A percentile compares a stretch with the other conserved stretches of the same genome.
Conservation (phyloP, 2,797 vertebrate species). For the Echeneis naucrates region DNA sequence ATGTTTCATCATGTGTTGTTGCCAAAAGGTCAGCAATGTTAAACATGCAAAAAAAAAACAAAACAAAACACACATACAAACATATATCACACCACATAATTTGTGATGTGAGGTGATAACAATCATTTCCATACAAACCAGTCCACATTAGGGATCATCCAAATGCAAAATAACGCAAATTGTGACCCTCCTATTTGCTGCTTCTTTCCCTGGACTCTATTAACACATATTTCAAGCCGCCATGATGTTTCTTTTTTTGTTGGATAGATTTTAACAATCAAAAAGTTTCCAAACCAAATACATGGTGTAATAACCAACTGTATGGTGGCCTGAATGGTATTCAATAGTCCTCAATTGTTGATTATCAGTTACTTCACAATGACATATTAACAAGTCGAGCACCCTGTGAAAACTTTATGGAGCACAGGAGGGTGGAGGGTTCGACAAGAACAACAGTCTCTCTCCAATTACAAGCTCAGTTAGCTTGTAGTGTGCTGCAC, state of each 20-base stretch:
- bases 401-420: conserved; percentile 10
- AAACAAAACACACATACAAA: too few species aligned
- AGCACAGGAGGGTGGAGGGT: conserved; percentile 5
- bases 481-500: conserved; percentile 19
- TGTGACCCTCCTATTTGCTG: too few species aligned
- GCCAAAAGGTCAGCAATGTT: neutral
- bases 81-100: conserved; percentile 4
- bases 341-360: neutral
- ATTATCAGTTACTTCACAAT: neutral
- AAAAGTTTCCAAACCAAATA: neutral
- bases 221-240: neutral
- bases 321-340: conserved; percentile 14
- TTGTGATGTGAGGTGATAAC: neutral
- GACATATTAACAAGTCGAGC: conserved; percentile 12
- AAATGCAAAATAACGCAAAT: conserved; percentile 23
- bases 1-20: conserved; percentile 11
- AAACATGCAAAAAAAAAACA: too few species aligned
- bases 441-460: conserved; percentile 20
- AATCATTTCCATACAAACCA: neutral
- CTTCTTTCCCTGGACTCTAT: neutral
- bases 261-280: conserved; percentile 4
- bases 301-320: conserved; percentile 6
- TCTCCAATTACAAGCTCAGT: conserved; percentile 10
- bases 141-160: neutral
- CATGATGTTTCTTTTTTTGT: neutral